Base-by-base conservation (phyloP, 2,888 invertebrate genomes). In the Hoplodrina blanda region DNA sequence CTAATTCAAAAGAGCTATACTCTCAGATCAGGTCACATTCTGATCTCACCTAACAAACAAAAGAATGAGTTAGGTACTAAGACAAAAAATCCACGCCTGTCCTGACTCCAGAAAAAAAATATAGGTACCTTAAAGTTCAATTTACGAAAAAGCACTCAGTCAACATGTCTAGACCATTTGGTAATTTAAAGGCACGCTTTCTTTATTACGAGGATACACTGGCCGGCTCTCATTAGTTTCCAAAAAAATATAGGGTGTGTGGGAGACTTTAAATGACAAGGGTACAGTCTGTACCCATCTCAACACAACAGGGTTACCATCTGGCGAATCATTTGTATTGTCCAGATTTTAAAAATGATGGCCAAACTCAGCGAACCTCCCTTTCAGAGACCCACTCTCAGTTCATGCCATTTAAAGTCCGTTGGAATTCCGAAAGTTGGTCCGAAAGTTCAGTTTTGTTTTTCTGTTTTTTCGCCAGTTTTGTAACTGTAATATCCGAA, bases 251-350 rank as follows among this genome's bases (percentile, higher is more conserved):
- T 68, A 69, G 76, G 67, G 70, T 75, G 73, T 80, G 71, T 79
- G 73, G 61, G 70, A 73, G 73, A 80, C 76, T 70, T 68, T 67
- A 79, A 80, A 80, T 85, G 85, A 84, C 81, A 81, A 77, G 81
- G 85, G 83, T 83, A 69, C 77, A 75, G 33, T 44, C 55, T 49
- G 64, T 71, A 84, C 84, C 84, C 83, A 81, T 81, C 72, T 84
- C 85, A 84, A 80, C 76, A 56, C 30, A 64, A 66, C 73, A 76
- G 73, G 73, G 82, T 33, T 73, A 69, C 78, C 82, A 69, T 52
- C 52, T 62, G 61, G 55, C 59, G 25, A 77, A 62, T 65, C 70
- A 69, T 73, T 83, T 78, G 60, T 69, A 54, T 80, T 62, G 67
- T 62, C 17, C 70, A 65, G 66, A 69, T 78, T 83, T 69, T 56